Conservation (phyloP, 2,113 vertebrate genomes). For the Myanophis thanlyinensis region DNA sequence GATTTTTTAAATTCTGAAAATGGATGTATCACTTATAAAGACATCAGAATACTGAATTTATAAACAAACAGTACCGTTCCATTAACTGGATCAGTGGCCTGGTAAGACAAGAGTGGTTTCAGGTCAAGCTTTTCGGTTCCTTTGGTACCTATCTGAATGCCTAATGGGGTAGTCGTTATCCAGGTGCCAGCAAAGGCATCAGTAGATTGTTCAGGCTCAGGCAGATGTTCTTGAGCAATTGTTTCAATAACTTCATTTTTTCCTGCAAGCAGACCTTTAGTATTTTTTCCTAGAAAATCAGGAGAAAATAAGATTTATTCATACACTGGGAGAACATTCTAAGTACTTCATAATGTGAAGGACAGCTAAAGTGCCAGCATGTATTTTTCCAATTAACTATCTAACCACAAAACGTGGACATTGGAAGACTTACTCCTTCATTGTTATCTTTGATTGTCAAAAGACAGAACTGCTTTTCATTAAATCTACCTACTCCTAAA, state of each 20-base stretch:
- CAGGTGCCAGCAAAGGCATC: conserved; percentile 70
- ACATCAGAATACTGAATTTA: not conserved
- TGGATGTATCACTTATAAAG: not conserved
- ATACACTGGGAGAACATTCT: not conserved
- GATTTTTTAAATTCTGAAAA: not conserved
- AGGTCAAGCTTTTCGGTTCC: conserved; percentile 65
- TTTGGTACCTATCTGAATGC: conserved; percentile 77
- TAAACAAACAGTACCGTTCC: conserved; percentile 69
- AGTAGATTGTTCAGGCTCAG: not conserved
- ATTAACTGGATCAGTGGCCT: conserved; percentile 81
- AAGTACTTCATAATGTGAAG: not conserved
- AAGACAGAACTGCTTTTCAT: not conserved
- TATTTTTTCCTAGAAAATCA: conserved; percentile 56
- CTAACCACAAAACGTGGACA: not conserved
- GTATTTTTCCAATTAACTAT: not conserved
- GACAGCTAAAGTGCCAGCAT: too few species aligned
- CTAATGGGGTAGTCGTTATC: conserved; percentile 85
- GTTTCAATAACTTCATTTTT: conserved; percentile 56
- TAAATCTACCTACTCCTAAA: not conserved
- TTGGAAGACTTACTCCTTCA: not conserved
- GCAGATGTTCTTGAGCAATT: not conserved
- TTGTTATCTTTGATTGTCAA: not conserved
- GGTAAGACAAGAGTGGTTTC: conserved; percentile 68
- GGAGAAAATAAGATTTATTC: not conserved
- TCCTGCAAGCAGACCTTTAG: not conserved